A percentile compares a stretch with the other conserved stretches of the same genome.
phyloP scores from a whole-genome alignment of 1,140 invertebrate genomes.

The Probaryconus sp. region DNA sequence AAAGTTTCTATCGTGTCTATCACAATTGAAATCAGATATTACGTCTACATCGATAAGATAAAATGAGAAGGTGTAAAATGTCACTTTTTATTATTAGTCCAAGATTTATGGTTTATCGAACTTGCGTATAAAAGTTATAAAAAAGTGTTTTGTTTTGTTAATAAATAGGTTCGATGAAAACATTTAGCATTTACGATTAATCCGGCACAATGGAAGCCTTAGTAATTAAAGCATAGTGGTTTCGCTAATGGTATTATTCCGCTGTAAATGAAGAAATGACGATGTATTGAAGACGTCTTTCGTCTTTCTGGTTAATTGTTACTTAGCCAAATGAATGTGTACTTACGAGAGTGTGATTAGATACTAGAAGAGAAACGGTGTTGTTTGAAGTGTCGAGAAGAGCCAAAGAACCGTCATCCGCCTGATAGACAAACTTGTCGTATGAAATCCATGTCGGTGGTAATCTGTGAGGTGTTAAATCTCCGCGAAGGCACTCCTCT shows the following conservation, averaged over 20 bases:
- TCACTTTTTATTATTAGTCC: too few species aligned
- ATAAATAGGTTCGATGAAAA: not conserved
- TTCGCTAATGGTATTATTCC: conserved; percentile 4
- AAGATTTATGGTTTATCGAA: too few species aligned
- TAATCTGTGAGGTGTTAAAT: conserved; percentile 85
- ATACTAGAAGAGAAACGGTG: conserved; percentile 86
- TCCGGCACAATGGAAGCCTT: conserved; percentile 11
- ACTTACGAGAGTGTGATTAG: conserved; percentile 90
- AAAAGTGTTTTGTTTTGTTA: too few species aligned
- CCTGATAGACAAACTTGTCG: conserved; percentile 89
- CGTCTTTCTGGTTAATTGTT: too few species aligned
- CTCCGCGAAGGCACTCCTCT: conserved; percentile 88
- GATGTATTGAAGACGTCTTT: too few species aligned
- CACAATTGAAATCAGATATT: too few species aligned
- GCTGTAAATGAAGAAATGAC: conserved; percentile 18
- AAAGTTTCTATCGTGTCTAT: too few species aligned
- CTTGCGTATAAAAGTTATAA: too few species aligned
- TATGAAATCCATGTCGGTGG: conserved; percentile 87
- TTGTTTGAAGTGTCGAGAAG: conserved; percentile 87
- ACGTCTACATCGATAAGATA: too few species aligned
- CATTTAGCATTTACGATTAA: not conserved
- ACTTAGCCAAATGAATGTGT: conserved; percentile 38
- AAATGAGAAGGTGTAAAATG: too few species aligned
- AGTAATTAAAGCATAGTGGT: conserved; percentile 3
- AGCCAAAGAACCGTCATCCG: conserved; percentile 87